Evolutionary conservation across 2,113 vertebrate genomes (phyloP), one percentile per base, ranked within the genome.

Genomic region (Sus scrofa): DNA sequence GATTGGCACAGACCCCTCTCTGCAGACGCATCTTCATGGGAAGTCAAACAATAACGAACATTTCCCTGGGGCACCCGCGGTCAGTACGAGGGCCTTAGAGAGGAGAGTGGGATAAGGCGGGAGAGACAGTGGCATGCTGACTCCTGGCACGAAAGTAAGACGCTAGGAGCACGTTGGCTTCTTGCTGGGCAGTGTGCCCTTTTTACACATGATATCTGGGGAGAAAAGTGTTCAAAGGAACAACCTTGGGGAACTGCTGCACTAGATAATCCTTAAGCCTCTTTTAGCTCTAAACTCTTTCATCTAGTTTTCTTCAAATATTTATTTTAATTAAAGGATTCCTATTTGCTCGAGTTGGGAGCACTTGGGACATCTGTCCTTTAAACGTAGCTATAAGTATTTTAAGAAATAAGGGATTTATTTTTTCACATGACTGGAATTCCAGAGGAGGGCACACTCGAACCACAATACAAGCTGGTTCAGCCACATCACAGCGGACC

Each of bases 291-390:
- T 65, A 58, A 78, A 56, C 73, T 77, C 30, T 63, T 92, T 82
- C 78, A 44, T 77, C 56, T 82, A 9, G 62, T 74, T 92, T 63
- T 68, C 83, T 71, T 92, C 82, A 83, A 50, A 71, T 79, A 67
- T 58, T 79, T 95, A 82, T 60, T 95, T 79, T 89, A 77, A 87
- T 65, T 37, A 63, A 71, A 94, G 65, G 2, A 77, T 91, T 92
- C 71, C 75, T 74, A 6, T 93, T 92, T 89, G 67, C 73, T 82
- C 54, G 30, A 65, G 54, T 50, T 58, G 63, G 82, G 62, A 30
- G 67, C 73, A 89, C 1, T 24, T 67, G 68, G 74, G 50, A 50
- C 30, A 88, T 62, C 32, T 86, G 58, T 87, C 22, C 56, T 92
- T 74, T 88, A 93, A 89, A 58, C 8, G 37, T 52, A 85, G 44